Evolutionary conservation across 2,113 vertebrate species (phyloP).

Genomic region (Tachysurus vachellii): DNA sequence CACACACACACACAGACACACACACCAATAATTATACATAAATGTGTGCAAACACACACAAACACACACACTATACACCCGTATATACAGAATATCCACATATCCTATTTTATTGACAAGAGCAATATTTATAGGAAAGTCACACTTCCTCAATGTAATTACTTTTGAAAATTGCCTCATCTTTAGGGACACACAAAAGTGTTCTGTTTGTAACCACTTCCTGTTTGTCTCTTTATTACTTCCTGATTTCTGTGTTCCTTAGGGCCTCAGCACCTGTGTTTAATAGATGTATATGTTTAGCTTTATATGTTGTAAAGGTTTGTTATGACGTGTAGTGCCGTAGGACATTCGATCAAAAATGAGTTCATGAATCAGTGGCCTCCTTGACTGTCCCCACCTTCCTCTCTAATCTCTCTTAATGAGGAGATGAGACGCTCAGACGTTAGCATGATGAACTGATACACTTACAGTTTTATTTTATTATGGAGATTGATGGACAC

Average conservation of each 20-base stretch:
- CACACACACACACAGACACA: background rate
- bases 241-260: constrained; percentile 1
- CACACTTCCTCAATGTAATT: background rate
- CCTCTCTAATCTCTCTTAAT: background rate
- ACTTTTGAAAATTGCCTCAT: background rate
- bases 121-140: background rate
- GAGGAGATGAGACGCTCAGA: too few relatives aligned
- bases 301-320: background rate
- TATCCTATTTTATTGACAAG: background rate
- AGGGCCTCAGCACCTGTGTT: background rate
- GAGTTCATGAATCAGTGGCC: background rate
- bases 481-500: background rate
- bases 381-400: too few relatives aligned
- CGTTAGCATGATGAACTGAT: background rate
- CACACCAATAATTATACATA: background rate
- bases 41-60: background rate
- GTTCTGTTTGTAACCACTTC: constrained; percentile 8
- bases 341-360: background rate
- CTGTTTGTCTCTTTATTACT: constrained; percentile 17
- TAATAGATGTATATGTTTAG: background rate
- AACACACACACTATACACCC: background rate
- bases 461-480: background rate
- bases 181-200: background rate
- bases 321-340: background rate
- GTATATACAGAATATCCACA: too few relatives aligned